A percentile compares a stretch with the other conserved stretches of the same genome.
These are phyloP conservation scores for Spodoptera picta DNA, from an alignment of 2,888 invertebrate genomes.

Conservation along the genomic window DNA sequence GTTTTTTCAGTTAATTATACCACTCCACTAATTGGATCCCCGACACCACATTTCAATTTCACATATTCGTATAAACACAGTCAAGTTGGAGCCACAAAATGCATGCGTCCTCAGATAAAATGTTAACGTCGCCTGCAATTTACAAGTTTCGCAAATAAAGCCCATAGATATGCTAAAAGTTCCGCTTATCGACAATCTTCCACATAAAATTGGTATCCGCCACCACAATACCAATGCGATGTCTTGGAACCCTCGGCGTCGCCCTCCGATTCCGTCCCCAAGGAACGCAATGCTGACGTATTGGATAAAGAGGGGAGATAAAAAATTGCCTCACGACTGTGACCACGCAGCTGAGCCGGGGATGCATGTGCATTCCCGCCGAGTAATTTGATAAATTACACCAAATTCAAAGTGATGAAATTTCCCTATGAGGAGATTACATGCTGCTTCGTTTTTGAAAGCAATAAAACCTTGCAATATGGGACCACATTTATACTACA, in stretches of 20 bases:
- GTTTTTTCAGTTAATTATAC: conserved; percentile 57
- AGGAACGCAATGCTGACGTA: conserved; percentile 74
- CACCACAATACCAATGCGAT: conserved; percentile 67
- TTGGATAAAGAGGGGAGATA: conserved; percentile 72
- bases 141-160: conserved; percentile 55
- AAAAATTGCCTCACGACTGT: conserved; percentile 80
- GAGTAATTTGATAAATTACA: conserved; percentile 85
- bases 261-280: conserved; percentile 76
- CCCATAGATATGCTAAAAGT: conserved; percentile 58
- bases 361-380: conserved; percentile 79
- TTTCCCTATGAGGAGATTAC: conserved; percentile 72
- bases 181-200: conserved; percentile 70
- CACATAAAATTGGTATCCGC: conserved; percentile 66
- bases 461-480: conserved; percentile 55
- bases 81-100: neutral
- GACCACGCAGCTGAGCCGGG: conserved; percentile 79
- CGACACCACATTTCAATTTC: neutral
- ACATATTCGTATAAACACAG: conserved; percentile 5
- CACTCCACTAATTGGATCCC: conserved; percentile 49
- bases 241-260: conserved; percentile 59
- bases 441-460: conserved; percentile 51
- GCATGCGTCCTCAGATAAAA: conserved; percentile 15
- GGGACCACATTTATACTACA: conserved; percentile 33
- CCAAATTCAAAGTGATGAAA: conserved; percentile 79
- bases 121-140: conserved; percentile 36